These are phyloP conservation scores for Caenorhabditis afra DNA, from an alignment of 2,888 invertebrate species.

Conservation along the genomic window DNA sequence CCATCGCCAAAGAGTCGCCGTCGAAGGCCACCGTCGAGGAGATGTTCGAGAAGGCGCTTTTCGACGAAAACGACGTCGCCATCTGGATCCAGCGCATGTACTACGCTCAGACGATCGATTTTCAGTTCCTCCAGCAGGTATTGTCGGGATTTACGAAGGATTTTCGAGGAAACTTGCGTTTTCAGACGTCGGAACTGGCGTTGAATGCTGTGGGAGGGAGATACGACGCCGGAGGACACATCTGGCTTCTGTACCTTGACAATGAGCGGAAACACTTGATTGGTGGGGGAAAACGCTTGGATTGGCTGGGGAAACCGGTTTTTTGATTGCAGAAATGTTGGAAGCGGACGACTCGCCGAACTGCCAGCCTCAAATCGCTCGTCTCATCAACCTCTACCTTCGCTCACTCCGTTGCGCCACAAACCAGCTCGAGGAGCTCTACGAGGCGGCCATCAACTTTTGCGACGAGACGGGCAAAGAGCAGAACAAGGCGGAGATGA, in stretches of 20 bases:
- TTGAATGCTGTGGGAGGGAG: conserved; percentile 40
- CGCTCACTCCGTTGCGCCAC: conserved; percentile 55
- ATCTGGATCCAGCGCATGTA: conserved; percentile 56
- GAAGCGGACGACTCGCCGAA: neutral
- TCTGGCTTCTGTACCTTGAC: conserved; percentile 45
- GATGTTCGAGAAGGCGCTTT: conserved; percentile 48
- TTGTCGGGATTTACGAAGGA: conserved; percentile 4
- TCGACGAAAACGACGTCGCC: conserved; percentile 39
- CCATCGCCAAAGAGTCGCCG: neutral
- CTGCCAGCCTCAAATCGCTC: too few species aligned
- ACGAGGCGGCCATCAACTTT: conserved; percentile 26
- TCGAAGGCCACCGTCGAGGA: conserved; percentile 36
- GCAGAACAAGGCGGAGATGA: conserved; percentile 8
- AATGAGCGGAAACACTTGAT: conserved; percentile 18
- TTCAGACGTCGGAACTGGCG: conserved; percentile 47
- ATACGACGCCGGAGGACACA: conserved; percentile 44
- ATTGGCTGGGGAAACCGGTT: neutral
- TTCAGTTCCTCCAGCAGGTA: neutral
- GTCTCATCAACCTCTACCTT: conserved; percentile 32
- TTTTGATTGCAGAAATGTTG: neutral
- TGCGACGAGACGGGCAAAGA: conserved; percentile 11
- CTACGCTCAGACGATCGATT: conserved; percentile 10
- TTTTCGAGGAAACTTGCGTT: too few species aligned
- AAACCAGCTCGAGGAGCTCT: conserved; percentile 35
- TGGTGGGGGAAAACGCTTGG: conserved; percentile 1